These are phyloP conservation scores for Thalpophila matura DNA, from an alignment of 2,888 invertebrate genomes.

Conservation along the genomic window DNA sequence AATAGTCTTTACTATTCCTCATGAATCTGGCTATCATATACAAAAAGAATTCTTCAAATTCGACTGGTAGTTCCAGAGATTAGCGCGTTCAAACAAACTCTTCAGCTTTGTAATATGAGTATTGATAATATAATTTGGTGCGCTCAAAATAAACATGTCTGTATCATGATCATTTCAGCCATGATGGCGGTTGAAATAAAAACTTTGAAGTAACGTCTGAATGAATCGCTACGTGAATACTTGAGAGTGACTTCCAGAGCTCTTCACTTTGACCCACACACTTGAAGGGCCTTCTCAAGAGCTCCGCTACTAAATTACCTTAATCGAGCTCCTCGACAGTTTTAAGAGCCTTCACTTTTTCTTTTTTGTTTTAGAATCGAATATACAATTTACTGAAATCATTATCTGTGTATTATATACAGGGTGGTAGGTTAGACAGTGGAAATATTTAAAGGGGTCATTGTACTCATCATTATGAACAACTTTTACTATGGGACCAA, in stretches of 20 bases:
- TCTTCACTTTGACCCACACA: slow-evolving; percentile 53
- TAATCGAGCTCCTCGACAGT: slow-evolving; percentile 43
- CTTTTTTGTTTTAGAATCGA: slow-evolving; percentile 14
- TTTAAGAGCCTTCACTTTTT: slow-evolving; percentile 26
- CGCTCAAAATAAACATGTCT: too few relatives aligned
- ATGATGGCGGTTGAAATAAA: slow-evolving; percentile 4
- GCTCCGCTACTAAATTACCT: slow-evolving; percentile 47
- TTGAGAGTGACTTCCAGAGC: slow-evolving; percentile 3
- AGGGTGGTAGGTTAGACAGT: too few relatives aligned
- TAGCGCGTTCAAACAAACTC: too few relatives aligned
- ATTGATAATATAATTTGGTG: too few relatives aligned
- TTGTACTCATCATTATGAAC: too few relatives aligned
- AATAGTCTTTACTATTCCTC: too few relatives aligned
- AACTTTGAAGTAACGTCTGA: slow-evolving; percentile 36
- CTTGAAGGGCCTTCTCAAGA: slow-evolving; percentile 33
- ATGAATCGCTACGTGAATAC: slow-evolving; percentile 45
- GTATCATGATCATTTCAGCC: not conserved
- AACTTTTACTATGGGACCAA: too few relatives aligned
- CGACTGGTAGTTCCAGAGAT: too few relatives aligned
- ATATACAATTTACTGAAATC: slow-evolving; percentile 10
- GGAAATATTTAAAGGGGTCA: too few relatives aligned
- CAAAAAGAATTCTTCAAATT: not conserved
- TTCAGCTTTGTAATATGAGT: too few relatives aligned
- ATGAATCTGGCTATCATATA: too few relatives aligned
- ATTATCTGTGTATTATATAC: too few relatives aligned